These are phyloP conservation scores for Barnardius zonarius DNA, from an alignment of 2,113 vertebrate genomes.

Conservation along the genomic window DNA sequence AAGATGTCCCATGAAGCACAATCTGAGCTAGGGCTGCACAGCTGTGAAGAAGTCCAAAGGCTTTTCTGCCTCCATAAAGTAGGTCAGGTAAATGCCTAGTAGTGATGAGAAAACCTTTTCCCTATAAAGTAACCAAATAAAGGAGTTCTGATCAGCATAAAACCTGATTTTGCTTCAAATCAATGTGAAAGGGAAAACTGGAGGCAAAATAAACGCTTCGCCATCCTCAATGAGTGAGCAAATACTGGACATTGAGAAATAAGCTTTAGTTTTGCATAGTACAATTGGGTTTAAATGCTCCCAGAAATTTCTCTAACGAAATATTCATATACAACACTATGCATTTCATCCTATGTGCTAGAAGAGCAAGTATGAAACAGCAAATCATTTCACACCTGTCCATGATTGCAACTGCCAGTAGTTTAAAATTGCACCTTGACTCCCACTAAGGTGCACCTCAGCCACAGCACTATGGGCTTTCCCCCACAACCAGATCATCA, in stretches of 20 bases:
- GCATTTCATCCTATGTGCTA: background rate
- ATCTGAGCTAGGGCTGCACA: background rate
- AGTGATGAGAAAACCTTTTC: background rate
- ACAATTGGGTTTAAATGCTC: background rate
- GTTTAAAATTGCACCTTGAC: background rate
- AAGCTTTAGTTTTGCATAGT: background rate
- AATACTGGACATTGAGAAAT: background rate
- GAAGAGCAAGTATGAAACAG: background rate
- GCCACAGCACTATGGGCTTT: background rate
- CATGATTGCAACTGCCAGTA: rapidly evolving
- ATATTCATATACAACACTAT: background rate
- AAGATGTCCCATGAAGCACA: background rate
- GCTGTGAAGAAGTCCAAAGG: background rate
- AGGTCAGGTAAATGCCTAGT: background rate
- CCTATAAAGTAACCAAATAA: background rate
- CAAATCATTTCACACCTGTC: background rate
- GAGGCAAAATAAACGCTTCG: background rate
- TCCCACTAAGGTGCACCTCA: background rate
- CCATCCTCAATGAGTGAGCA: background rate
- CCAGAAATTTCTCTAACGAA: background rate
- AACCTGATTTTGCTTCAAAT: background rate
- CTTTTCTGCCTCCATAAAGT: background rate
- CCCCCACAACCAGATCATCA: background rate
- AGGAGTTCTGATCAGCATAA: background rate
- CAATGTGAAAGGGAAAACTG: background rate